These are phyloP conservation scores for Trochalopteron elliotii DNA, from an alignment of 2,113 vertebrate species.

Conservation along the genomic window DNA sequence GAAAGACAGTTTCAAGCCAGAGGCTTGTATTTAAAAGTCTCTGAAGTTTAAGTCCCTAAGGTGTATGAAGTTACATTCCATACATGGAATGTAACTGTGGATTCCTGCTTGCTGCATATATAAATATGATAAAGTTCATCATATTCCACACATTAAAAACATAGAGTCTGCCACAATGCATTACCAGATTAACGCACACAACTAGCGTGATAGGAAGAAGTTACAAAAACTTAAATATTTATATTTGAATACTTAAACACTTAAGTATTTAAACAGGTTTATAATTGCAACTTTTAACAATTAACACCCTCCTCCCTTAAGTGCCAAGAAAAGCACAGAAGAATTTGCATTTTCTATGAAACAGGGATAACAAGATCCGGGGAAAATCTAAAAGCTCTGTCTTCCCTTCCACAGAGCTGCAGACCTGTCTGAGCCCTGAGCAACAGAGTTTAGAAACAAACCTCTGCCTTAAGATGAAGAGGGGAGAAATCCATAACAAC, in stretches of 20 bases:
- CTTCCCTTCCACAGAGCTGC: not conserved
- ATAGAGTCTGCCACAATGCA: not conserved
- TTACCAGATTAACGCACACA: not conserved
- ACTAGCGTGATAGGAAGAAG: not conserved
- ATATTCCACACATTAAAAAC: not conserved
- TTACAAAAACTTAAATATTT: not conserved
- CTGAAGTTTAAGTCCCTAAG: slow-evolving; percentile 49
- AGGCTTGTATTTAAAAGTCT: slow-evolving; percentile 40
- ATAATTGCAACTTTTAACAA: not conserved
- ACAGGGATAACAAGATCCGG: not conserved
- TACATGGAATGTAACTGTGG: slow-evolving; percentile 24
- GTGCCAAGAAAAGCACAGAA: not conserved
- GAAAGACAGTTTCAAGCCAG: slow-evolving; percentile 49
- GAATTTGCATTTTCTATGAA: not conserved
- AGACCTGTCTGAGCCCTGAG: not conserved
- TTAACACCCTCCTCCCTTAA: not conserved
- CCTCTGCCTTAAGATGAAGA: not conserved
- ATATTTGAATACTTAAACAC: not conserved
- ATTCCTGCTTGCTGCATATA: not conserved
- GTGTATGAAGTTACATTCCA: slow-evolving; percentile 35
- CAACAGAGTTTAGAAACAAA: not conserved
- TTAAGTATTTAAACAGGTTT: not conserved
- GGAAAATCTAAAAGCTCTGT: not conserved
- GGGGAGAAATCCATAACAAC: not conserved
- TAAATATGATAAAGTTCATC: slow-evolving; percentile 9